Conservation (phyloP, 1,140 invertebrate species). For the Drosophila pseudoananassae region DNA sequence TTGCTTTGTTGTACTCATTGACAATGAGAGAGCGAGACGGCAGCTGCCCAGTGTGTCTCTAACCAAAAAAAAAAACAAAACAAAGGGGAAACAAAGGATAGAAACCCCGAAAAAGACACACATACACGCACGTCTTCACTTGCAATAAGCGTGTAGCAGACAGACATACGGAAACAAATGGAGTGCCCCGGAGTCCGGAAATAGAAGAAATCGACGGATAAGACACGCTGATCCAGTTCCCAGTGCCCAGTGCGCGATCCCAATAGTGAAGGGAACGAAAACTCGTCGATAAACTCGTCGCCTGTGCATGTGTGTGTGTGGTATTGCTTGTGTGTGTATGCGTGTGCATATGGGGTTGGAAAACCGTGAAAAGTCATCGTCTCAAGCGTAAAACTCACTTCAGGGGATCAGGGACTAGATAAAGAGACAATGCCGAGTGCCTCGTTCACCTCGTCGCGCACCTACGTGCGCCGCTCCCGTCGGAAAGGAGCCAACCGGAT, state of each 20-base stretch:
- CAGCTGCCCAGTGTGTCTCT: constrained; percentile 45
- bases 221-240: background rate
- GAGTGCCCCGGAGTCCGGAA: constrained; percentile 18
- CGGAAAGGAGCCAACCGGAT: constrained; percentile 94
- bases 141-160: constrained; percentile 68
- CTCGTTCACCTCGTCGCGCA: constrained; percentile 93
- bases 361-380: constrained; percentile 68
- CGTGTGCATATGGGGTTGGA: constrained; percentile 74
- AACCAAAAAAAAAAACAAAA: constrained; percentile 80
- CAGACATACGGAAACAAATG: constrained; percentile 58
- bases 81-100: constrained; percentile 81
- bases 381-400: constrained; percentile 30
- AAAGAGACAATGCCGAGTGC: constrained; percentile 91
- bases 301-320: constrained; percentile 33
- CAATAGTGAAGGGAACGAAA: constrained; percentile 54
- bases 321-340: constrained; percentile 51
- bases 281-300: constrained; percentile 48
- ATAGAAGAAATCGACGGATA: constrained; percentile 22
- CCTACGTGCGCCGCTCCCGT: constrained; percentile 91
- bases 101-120: constrained; percentile 75
- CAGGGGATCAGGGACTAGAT: constrained; percentile 5
- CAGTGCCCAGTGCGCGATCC: constrained; percentile 3
- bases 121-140: constrained; percentile 25
- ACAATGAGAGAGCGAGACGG: constrained; percentile 65
- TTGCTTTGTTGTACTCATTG: constrained; percentile 23